phyloP scores from a whole-genome alignment of 2,113 vertebrate genomes.

The Elephas maximus region DNA sequence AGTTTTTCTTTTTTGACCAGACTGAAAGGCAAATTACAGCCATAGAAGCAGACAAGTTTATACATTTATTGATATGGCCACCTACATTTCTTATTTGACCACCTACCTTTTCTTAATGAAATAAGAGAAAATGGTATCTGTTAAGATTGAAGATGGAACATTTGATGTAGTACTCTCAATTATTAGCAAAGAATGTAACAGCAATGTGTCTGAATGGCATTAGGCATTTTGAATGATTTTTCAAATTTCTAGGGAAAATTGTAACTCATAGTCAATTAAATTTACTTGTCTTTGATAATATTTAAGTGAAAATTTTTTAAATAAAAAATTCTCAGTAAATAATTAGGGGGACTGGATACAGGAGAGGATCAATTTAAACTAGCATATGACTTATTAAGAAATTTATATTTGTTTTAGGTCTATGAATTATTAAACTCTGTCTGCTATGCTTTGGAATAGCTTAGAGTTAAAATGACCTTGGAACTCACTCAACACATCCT shows the following conservation, averaged over 20 bases:
- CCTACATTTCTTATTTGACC: background rate
- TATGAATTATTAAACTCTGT: background rate
- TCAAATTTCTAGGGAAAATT: background rate
- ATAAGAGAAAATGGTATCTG: background rate
- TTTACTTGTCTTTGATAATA: background rate
- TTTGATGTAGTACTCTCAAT: background rate
- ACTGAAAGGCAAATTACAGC: background rate
- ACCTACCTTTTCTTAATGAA: background rate
- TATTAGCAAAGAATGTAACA: background rate
- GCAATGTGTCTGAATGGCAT: background rate
- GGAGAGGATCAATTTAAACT: background rate
- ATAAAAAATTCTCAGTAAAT: background rate
- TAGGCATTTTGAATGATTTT: background rate
- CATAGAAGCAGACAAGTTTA: background rate
- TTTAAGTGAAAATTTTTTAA: background rate
- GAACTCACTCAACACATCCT: background rate
- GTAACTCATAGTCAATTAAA: background rate
- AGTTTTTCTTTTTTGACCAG: background rate
- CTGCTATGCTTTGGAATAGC: background rate
- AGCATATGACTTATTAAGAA: background rate
- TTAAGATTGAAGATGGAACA: background rate
- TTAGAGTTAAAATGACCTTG: slow-evolving; percentile 4
- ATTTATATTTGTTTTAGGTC: background rate
- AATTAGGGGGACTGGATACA: background rate
- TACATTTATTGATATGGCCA: background rate